phyloP scores from a whole-genome alignment of 2,113 vertebrate species.

The Pterophyllum scalare region DNA sequence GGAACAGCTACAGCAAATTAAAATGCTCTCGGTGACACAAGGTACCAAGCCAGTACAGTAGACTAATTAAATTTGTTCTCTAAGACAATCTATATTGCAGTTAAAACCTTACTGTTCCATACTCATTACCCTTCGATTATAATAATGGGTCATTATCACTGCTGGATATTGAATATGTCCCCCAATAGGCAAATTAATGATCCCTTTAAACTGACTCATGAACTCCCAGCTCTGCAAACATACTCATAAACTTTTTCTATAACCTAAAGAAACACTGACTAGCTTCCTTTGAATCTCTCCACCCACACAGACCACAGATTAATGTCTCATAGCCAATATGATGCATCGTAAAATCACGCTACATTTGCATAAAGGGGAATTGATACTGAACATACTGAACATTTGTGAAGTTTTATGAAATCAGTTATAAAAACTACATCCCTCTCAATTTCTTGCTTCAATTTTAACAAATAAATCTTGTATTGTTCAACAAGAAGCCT shows the following conservation, averaged over 20 bases:
- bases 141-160: slow-evolving; percentile 59
- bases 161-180: slow-evolving; percentile 33
- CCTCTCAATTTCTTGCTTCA: no score
- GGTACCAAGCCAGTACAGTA: slow-evolving; percentile 40
- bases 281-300: neutral
- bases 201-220: slow-evolving; percentile 37
- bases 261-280: slow-evolving; percentile 10
- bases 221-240: slow-evolving; percentile 21
- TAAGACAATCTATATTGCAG: slow-evolving; percentile 48
- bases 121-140: slow-evolving; percentile 57
- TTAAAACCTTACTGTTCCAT: slow-evolving; percentile 51
- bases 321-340: slow-evolving; percentile 4
- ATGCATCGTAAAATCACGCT: neutral
- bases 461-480: no score
- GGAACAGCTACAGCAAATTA: slow-evolving; percentile 28
- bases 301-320: slow-evolving; percentile 4
- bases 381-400: neutral
- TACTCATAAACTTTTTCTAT: slow-evolving; percentile 19
- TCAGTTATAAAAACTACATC: no score
- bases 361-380: neutral
- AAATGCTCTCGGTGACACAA: slow-evolving; percentile 4
- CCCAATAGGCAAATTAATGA: slow-evolving; percentile 51
- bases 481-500: no score
- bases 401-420: no score
- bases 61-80: slow-evolving; percentile 53